Conservation (phyloP, 2,113 vertebrate genomes). For the Grus americana region DNA sequence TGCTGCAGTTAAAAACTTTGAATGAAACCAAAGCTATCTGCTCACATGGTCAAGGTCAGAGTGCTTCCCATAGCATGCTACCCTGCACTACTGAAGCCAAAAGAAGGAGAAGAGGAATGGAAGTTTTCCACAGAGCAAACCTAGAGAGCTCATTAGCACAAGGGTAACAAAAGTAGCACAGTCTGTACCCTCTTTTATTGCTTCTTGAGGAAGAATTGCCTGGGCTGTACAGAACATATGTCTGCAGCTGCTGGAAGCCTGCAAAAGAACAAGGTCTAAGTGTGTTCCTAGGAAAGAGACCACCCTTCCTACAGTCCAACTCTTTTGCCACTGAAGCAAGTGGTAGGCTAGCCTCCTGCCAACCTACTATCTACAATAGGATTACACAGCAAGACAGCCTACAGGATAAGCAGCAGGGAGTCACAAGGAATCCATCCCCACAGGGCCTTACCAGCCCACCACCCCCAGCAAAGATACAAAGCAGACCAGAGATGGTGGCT, state of each 20-base stretch:
- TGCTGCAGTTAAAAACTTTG: no score
- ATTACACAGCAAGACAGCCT: neutral
- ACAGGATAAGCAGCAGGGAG: neutral
- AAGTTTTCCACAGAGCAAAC: neutral
- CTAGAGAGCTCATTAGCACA: neutral
- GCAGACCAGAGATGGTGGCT: neutral
- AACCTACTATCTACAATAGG: neutral
- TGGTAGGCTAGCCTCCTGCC: neutral
- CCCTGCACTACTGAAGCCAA: neutral
- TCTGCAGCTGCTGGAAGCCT: neutral
- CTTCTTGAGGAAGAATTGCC: neutral
- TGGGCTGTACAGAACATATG: neutral
- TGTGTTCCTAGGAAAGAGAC: neutral
- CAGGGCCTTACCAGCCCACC: neutral
- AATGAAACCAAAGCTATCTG: neutral
- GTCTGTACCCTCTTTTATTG: neutral
- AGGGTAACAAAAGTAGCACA: neutral
- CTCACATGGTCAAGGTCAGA: neutral
- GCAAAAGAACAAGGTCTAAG: neutral
- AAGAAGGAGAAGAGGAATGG: neutral
- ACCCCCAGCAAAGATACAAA: neutral
- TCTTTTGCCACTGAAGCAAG: neutral
- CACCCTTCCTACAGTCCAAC: fast-evolving
- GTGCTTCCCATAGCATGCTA: neutral
- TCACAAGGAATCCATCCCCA: neutral